These are phyloP conservation scores for Apis dorsata DNA, from an alignment of 1,140 invertebrate species.

Conservation along the genomic window DNA sequence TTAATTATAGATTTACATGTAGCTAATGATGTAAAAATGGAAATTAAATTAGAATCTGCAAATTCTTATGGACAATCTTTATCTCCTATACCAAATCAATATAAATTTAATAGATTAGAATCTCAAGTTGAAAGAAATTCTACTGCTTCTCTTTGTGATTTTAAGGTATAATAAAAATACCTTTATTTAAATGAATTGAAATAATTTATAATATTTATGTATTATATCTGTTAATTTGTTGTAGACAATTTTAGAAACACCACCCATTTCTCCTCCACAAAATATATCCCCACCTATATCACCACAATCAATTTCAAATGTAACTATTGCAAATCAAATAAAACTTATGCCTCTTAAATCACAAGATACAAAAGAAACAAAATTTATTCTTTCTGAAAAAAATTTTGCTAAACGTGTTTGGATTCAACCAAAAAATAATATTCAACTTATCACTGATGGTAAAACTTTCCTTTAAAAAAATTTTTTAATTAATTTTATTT, in stretches of 20 bases:
- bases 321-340: conserved; percentile 55
- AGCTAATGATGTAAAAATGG: conserved; percentile 23
- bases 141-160: conserved; percentile 24
- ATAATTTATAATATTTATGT: neutral
- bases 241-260: conserved; percentile 71
- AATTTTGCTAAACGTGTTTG: conserved; percentile 66
- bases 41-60: conserved; percentile 67
- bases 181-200: neutral
- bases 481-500: conserved; percentile 5
- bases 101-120: conserved; percentile 67
- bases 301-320: conserved; percentile 54
- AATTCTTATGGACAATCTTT: conserved; percentile 62
- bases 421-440: conserved; percentile 61
- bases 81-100: conserved; percentile 68
- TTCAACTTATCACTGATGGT: conserved; percentile 37
- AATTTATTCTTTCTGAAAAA: conserved; percentile 60
- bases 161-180: conserved; percentile 47
- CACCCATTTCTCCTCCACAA: conserved; percentile 74
- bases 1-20: conserved; percentile 6
- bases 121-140: conserved; percentile 57
- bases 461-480: conserved; percentile 14
- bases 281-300: conserved; percentile 67
- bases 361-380: conserved; percentile 46
- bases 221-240: conserved; percentile 5
- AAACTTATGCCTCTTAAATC: conserved; percentile 60